These are phyloP conservation scores for Mareca penelope DNA, from an alignment of 2,797 vertebrate species.

Conservation along the genomic window DNA sequence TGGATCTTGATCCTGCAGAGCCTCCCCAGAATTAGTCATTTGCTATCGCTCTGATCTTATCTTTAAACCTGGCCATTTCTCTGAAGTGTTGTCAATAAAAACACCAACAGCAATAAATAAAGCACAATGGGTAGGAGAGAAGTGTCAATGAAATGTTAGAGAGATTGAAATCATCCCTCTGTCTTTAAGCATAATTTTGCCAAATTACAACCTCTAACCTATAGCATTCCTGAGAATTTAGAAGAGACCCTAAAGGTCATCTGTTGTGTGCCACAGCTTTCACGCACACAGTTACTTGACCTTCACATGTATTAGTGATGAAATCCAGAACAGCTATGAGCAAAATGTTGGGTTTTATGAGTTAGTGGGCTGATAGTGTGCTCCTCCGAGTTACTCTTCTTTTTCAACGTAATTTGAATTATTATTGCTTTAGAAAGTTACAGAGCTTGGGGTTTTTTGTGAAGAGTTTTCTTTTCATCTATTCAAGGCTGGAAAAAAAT, in stretches of 20 bases:
- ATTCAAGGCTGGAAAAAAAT: background rate
- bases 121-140: background rate
- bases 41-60: background rate
- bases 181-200: background rate
- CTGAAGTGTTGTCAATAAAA: background rate
- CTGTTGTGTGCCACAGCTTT: background rate
- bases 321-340: background rate
- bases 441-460: background rate
- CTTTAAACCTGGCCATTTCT: background rate
- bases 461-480: conserved; percentile 15
- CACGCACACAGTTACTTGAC: fast-evolving
- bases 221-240: background rate
- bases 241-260: background rate
- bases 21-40: background rate
- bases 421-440: background rate
- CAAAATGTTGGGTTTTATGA: background rate
- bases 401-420: background rate
- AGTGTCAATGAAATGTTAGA: background rate
- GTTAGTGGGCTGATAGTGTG: background rate
- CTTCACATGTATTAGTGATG: background rate
- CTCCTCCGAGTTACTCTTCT: background rate
- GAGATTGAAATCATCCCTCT: background rate
- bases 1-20: background rate
- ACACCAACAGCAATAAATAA: background rate
- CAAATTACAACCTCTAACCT: background rate